Base-by-base conservation (phyloP, 2,888 invertebrate species). In the Tenthredo notha region DNA sequence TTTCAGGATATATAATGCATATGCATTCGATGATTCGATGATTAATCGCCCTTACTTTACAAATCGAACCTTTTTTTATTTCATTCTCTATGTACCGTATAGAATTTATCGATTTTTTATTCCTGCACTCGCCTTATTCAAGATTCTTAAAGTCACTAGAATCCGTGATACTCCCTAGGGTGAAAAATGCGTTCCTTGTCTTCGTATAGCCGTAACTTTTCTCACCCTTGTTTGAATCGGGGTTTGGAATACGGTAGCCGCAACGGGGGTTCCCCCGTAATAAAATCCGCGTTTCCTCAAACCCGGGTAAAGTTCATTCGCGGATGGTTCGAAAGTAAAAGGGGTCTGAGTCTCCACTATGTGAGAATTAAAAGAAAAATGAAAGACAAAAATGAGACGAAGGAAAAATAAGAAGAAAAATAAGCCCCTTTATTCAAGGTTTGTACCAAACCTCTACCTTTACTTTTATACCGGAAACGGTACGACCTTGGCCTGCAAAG, bases 321-420 rank as follows among this genome's bases (percentile, higher is more conserved):
- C 10, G 12, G 21, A 25, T 61, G 33, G 33, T 29, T 18, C 18
- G 37, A 58, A 54, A 54, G 25, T 37, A 7, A 75, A 75, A 29
- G 12, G 21, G n/a, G 1, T 43, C 33, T 25, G 25, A 21, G 18
- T 15, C 6, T 21, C 77, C 67, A 61, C 37, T 7, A 65, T 21
- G 78, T 67, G 6, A n/a, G n/a, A 67, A 80, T 37, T 43, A 37
- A 61, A 74, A 84, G 65, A 43, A 75, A 25, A 75, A 25, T 84
- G 61, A 43, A 78, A 43, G 50, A 54, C 25, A 58, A 40, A 12
- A 72, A 61, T 54, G 18, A 43, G 77, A 29, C 29, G 80, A 84
- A 72, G 70, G 80, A 82, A 54, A 70, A 80, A 80, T 75, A 86
- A 84, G 75, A 65, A 85, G 70, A 84, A 85, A 54, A 84, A 70